These are phyloP conservation scores for Hylomyscus alleni DNA, from an alignment of 2,797 vertebrate genomes.

Conservation along the genomic window DNA sequence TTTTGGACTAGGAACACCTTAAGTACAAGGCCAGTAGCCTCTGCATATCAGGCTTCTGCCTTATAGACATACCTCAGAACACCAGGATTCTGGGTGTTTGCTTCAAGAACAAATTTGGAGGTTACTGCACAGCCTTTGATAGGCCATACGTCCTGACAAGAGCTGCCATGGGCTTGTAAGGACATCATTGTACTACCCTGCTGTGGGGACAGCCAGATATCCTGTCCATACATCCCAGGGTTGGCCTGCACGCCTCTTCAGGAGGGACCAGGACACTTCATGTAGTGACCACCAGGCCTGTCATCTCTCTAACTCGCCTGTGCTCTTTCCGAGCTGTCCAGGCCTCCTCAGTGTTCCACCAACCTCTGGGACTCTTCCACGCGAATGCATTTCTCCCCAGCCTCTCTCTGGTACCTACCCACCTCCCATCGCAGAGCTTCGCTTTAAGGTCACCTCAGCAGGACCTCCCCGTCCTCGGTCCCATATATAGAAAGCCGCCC, in stretches of 20 bases:
- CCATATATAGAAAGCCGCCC: neutral
- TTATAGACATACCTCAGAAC: neutral
- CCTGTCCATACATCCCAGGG: neutral
- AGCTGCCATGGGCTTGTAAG: neutral
- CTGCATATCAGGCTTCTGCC: neutral
- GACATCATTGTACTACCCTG: neutral
- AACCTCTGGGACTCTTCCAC: too few species aligned
- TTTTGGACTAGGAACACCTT: neutral
- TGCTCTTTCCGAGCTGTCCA: accelerated
- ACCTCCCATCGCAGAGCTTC: neutral
- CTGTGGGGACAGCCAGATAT: neutral
- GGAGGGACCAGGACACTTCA: neutral
- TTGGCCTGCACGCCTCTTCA: neutral
- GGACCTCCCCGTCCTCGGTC: neutral
- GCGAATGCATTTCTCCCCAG: neutral
- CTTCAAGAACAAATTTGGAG: neutral
- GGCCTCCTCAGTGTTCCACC: neutral
- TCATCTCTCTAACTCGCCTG: neutral
- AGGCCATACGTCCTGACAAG: neutral
- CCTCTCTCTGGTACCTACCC: too few species aligned
- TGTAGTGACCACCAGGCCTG: neutral
- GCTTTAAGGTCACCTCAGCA: neutral
- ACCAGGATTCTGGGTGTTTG: neutral
- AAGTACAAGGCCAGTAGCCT: neutral
- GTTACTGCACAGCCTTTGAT: neutral